These are phyloP conservation scores for Polymixis flavicincta DNA, from an alignment of 2,888 invertebrate genomes.

Conservation along the genomic window DNA sequence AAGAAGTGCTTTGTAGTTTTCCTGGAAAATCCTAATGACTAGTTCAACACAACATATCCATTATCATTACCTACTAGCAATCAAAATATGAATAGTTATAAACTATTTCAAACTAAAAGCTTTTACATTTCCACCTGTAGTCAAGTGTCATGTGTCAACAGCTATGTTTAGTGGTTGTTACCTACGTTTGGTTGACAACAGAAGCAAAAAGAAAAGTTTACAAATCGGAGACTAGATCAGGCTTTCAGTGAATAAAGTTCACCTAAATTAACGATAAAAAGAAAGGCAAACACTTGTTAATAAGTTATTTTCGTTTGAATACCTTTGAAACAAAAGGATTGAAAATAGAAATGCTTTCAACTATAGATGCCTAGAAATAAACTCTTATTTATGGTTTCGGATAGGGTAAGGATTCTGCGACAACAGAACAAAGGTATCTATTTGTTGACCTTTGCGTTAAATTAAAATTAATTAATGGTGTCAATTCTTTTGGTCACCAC, in stretches of 20 bases:
- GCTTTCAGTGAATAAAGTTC: not conserved
- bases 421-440: constrained; percentile 12
- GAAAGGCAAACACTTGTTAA: not conserved
- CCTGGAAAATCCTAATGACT: not conserved
- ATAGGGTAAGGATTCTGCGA: constrained; percentile 5
- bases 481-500: too few relatives aligned
- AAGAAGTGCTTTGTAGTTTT: not conserved
- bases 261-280: not conserved
- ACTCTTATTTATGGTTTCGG: not conserved
- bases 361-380: not conserved
- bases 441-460: constrained; percentile 12
- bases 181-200: not conserved
- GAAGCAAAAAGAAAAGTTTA: too few relatives aligned
- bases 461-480: constrained; percentile 17
- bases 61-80: too few relatives aligned
- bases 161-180: not conserved
- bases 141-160: not conserved
- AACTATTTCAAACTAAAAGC: not conserved
- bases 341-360: constrained; percentile 10
- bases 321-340: constrained; percentile 15
- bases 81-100: not conserved
- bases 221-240: not conserved
- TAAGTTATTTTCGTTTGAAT: not conserved
- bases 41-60: not conserved
- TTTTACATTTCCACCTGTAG: not conserved